Evolutionary conservation across 1,140 invertebrate species (phyloP), one percentile per base, ranked within the genome.

Genomic region (Pemphigus obesinymphae): DNA sequence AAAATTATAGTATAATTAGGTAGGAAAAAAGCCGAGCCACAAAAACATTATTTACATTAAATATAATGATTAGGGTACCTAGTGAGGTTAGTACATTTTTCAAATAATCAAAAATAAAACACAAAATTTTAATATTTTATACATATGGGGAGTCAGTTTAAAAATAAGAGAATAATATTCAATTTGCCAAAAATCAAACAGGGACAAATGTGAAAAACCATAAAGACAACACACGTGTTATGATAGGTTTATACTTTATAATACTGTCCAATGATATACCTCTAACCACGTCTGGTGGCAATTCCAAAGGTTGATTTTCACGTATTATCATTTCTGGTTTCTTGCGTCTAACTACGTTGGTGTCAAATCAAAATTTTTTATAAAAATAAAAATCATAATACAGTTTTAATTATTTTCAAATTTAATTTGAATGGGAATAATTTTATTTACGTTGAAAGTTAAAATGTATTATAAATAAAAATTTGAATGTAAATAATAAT

Each of bases 251-350:
- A 43, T 8, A 70, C 17, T 70, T 45, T 70, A 48, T 50, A 73
- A 48, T 50, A 58, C n/a, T 61, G 23, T 43, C 26, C 34, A 50
- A 45, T 53, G 48, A 58, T 29, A 87, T 91, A 96, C 94, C 93
- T 93, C 95, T 92, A 83, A 95, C 92, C 86, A 97, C 95, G 88
- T 96, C 95, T 84, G 95, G 93, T 82, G 95, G 95, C 85, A 97
- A 89, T 86, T 96, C 94, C 84, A 92, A 87, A 13, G 96, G 96
- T 87, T 94, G 91, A 89, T 93, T 96, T 89, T 97, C 95, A 84
- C 95, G 91, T 85, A 97, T 96, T 85, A 97, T 97, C 88, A 96
- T 89, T 88, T 96, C 94, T 83, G 93, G 92, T 87, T 94, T 94
- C 86, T 92, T 90, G 63, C 91, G 90, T 85, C 88, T 90, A 80